These are phyloP conservation scores for Epiperipatus broadwayi DNA, from an alignment of 2,888 invertebrate genomes.

Conservation along the genomic window DNA sequence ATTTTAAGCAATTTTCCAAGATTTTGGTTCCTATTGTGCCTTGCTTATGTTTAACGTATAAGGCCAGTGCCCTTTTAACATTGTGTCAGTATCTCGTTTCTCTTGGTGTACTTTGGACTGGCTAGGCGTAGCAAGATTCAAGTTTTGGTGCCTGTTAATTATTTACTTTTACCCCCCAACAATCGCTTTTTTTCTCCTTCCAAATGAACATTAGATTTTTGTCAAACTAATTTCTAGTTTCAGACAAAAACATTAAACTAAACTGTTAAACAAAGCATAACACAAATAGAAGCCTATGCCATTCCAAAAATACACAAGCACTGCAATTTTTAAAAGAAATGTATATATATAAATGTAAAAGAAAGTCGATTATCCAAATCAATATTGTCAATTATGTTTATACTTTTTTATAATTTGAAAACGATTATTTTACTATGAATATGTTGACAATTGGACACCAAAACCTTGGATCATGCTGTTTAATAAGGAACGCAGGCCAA, in stretches of 20 bases:
- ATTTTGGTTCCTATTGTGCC: too few species aligned
- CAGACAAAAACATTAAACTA: too few species aligned
- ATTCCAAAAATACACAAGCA: conserved; percentile 8
- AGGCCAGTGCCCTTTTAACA: conserved; percentile 17
- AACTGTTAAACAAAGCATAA: neutral
- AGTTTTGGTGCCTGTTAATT: conserved; percentile 18
- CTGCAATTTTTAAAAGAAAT: conserved; percentile 18
- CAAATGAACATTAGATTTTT: too few species aligned
- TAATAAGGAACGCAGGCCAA: conserved; percentile 11
- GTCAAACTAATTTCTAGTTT: too few species aligned
- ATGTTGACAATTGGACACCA: neutral
- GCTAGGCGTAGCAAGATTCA: conserved; percentile 12
- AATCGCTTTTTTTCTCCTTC: too few species aligned
- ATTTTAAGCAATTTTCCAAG: too few species aligned
- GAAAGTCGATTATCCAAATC: too few species aligned
- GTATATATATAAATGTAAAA: conserved; percentile 17
- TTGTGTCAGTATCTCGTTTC: conserved; percentile 18
- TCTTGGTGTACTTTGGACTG: conserved; percentile 18
- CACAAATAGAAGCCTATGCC: conserved; percentile 11
- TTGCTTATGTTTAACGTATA: too few species aligned
- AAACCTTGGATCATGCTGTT: too few species aligned
- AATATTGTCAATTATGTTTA: too few species aligned
- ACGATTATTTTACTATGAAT: conserved; percentile 9
- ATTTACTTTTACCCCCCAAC: neutral
- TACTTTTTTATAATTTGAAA: conserved; percentile 11